These are phyloP conservation scores for Naja naja DNA, from an alignment of 2,113 vertebrate genomes.

Conservation along the genomic window DNA sequence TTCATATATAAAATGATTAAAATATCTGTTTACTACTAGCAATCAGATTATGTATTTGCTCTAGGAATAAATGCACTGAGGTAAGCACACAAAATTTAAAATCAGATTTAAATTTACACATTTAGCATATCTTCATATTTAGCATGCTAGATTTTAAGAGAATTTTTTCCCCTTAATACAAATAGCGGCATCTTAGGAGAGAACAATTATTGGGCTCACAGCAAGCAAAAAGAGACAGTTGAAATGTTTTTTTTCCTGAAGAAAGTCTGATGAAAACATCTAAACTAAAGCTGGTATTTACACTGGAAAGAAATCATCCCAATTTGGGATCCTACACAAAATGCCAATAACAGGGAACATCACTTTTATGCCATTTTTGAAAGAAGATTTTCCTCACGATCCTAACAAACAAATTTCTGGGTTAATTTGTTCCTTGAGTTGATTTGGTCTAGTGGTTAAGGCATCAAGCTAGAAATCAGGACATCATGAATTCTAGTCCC, in stretches of 20 bases:
- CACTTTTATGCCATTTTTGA: not conserved
- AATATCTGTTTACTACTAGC: not conserved
- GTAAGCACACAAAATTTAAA: not conserved
- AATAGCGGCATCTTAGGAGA: accelerated
- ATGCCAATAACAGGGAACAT: not conserved
- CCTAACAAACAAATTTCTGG: not conserved
- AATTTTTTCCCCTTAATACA: not conserved
- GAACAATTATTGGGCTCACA: not conserved
- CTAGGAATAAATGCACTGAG: not conserved
- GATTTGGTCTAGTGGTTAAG: not conserved
- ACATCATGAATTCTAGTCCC: not conserved
- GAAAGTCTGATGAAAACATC: not conserved
- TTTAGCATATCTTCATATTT: not conserved
- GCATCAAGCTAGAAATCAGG: not conserved
- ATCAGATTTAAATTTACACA: not conserved
- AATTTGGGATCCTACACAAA: not conserved
- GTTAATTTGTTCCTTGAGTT: not conserved
- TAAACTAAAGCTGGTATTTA: not conserved
- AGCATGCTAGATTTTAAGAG: too few species aligned
- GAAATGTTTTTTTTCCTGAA: not conserved
- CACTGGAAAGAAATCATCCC: not conserved
- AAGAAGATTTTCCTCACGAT: not conserved
- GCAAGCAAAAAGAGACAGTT: not conserved
- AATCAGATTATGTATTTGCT: not conserved
- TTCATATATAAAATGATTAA: not conserved